phyloP scores from a whole-genome alignment of 2,888 invertebrate species.

The Spatulosminthurus flaviceps region DNA sequence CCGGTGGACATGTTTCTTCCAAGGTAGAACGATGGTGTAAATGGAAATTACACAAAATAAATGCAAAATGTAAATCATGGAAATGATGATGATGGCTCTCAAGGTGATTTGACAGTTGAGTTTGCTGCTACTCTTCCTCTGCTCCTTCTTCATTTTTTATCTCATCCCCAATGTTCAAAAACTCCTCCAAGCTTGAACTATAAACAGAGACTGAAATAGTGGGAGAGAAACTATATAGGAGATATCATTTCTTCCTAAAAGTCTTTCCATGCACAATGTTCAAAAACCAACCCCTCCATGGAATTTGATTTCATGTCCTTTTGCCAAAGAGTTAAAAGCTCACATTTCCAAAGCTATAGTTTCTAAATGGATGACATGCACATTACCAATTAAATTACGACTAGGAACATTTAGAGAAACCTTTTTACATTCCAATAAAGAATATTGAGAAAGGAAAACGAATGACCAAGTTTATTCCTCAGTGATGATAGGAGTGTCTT shows the following conservation, averaged over 20 bases:
- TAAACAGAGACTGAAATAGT: neutral
- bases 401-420: too few relatives aligned
- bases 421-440: too few relatives aligned
- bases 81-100: constrained; percentile 41
- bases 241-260: neutral
- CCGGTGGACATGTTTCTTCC: constrained; percentile 31
- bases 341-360: too few relatives aligned
- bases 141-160: neutral
- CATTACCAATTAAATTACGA: too few relatives aligned
- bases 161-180: neutral
- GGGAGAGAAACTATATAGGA: neutral
- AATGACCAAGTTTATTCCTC: too few relatives aligned
- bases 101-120: constrained; percentile 46
- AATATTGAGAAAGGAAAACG: too few relatives aligned
- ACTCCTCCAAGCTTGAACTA: neutral
- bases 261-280: neutral
- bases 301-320: too few relatives aligned
- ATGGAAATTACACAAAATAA: constrained; percentile 42
- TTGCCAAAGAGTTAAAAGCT: too few relatives aligned
- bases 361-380: too few relatives aligned
- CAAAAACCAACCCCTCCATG: too few relatives aligned
- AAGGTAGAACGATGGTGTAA: constrained; percentile 27
- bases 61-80: constrained; percentile 40
- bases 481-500: too few relatives aligned
- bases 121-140: neutral